These are phyloP conservation scores for Bombus confusus DNA, from an alignment of 1,140 invertebrate genomes.

Conservation along the genomic window DNA sequence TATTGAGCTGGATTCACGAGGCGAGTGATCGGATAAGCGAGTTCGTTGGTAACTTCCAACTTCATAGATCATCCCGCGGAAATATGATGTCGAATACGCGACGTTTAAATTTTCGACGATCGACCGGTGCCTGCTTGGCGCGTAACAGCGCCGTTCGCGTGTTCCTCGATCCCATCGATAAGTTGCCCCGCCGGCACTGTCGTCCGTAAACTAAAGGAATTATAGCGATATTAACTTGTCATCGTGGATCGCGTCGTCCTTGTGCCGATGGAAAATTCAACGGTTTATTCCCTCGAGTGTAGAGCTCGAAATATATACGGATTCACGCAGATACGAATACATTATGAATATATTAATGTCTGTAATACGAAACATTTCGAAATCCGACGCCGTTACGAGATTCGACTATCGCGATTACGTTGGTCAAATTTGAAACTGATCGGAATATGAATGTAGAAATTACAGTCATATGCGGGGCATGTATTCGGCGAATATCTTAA, in stretches of 20 bases:
- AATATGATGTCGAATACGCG: conserved; percentile 39
- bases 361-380: too few relatives aligned
- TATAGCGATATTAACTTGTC: conserved; percentile 26
- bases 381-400: too few relatives aligned
- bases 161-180: conserved; percentile 2
- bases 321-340: neutral
- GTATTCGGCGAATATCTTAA: neutral
- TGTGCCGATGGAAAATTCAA: neutral
- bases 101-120: conserved; percentile 8
- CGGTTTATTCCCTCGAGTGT: too few relatives aligned
- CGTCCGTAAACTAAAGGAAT: conserved; percentile 29
- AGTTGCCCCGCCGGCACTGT: neutral
- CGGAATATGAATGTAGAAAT: too few relatives aligned
- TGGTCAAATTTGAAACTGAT: too few relatives aligned
- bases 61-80: conserved; percentile 58
- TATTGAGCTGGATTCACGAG: conserved; percentile 1
- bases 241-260: conserved; percentile 16
- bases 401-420: too few relatives aligned
- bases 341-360: too few relatives aligned
- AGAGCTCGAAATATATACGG: neutral
- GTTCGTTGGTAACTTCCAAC: conserved; percentile 44
- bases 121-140: neutral
- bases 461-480: neutral
- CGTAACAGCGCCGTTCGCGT: neutral
- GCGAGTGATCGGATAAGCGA: conserved; percentile 28